phyloP scores from a whole-genome alignment of 1,140 invertebrate species.

The Nymphalis io region DNA sequence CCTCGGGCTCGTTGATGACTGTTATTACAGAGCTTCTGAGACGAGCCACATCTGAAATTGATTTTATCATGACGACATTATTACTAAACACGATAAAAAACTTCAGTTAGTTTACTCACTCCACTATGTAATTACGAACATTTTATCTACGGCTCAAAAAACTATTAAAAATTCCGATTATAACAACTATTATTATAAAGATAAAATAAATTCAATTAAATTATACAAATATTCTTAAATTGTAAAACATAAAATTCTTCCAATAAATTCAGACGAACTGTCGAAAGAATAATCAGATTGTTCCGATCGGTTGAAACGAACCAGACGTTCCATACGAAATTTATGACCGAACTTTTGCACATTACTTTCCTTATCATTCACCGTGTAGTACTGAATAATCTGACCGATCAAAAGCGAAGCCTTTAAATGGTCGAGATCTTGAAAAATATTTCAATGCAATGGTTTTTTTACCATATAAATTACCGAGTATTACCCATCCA shows the following conservation, averaged over 20 bases:
- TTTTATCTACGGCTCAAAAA: slow-evolving; percentile 53
- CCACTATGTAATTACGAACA: slow-evolving; percentile 52
- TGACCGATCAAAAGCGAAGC: slow-evolving; percentile 44
- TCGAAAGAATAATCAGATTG: slow-evolving; percentile 72
- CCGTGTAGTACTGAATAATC: slow-evolving; percentile 59
- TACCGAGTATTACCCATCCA: slow-evolving; percentile 8
- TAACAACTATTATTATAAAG: slow-evolving; percentile 27
- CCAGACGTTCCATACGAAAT: slow-evolving; percentile 65
- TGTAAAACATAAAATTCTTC: slow-evolving; percentile 34
- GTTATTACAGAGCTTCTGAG: slow-evolving; percentile 67
- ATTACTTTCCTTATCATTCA: slow-evolving; percentile 69
- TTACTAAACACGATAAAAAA: slow-evolving; percentile 57
- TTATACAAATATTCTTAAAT: slow-evolving; percentile 15
- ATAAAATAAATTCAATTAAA: slow-evolving; percentile 22
- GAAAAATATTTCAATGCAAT: background rate
- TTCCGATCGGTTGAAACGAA: slow-evolving; percentile 62
- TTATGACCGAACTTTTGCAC: slow-evolving; percentile 72
- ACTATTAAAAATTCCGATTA: slow-evolving; percentile 44
- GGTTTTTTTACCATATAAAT: slow-evolving; percentile 39
- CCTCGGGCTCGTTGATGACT: slow-evolving; percentile 50
- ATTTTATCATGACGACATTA: slow-evolving; percentile 72
- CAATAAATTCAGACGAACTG: slow-evolving; percentile 50
- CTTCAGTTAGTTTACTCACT: slow-evolving; percentile 41
- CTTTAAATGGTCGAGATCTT: slow-evolving; percentile 3
- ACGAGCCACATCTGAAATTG: slow-evolving; percentile 57